Evolutionary conservation across 2,888 invertebrate genomes (phyloP), one percentile per base, ranked within the genome.

Genomic region (Andrena trimmerana): DNA sequence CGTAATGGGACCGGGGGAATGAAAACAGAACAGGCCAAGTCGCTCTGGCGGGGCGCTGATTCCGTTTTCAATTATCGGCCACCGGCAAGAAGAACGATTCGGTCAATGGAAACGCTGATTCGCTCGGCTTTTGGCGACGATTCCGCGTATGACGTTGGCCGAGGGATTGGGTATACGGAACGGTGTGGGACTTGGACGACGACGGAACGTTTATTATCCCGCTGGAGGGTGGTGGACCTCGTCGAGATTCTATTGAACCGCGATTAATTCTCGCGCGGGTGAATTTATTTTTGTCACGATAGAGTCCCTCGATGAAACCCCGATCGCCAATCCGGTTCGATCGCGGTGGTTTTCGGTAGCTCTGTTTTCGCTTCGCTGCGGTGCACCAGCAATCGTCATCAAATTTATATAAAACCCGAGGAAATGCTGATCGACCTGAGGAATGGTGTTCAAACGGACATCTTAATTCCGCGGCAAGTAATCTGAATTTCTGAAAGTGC

Each of bases 191-290:
- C 27, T 24, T 10, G 20, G 57, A 20, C 24, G 33, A 57, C n/a
- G 48, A 54, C 33, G 74, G 77, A 78, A 72, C 83, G 71, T 79
- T 83, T 88, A 89, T 85, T 87, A 87, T 79, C 78, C 67, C 67
- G 67, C 67, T 68, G 62, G 36, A 4, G 16, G 8, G 59, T 8
- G 24, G 48, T 5, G 10, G 42, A 68, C 57, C 33, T 78, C 65
- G 59, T 42, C 62, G 79, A 70, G 81, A 86, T 82, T 31, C 80
- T 36, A 66, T 54, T 73, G 68, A 60, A 48, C 36, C 42, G 57
- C 86, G 74, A 88, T 83, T 81, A 83, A 81, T 79, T 78, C 75
- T 71, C 74, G 52, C 36, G 62, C 57, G 63, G 67, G 36, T 33
- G 60, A 52, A 57, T 63, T 67, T 74, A 73, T 80, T 86, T 86